phyloP scores from a whole-genome alignment of 2,797 vertebrate species.

The Sebastes diaconus region DNA sequence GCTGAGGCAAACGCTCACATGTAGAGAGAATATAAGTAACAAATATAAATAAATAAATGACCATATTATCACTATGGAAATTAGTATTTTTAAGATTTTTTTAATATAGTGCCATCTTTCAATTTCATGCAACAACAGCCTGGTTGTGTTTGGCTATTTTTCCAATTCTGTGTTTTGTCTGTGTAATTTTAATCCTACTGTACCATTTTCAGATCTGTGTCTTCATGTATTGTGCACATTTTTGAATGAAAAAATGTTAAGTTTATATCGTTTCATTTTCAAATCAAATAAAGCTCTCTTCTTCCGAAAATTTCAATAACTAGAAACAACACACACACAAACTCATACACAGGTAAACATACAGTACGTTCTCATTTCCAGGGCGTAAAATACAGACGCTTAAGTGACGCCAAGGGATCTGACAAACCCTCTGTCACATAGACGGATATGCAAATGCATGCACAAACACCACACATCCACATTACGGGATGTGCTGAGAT shows the following conservation, averaged over 20 bases:
- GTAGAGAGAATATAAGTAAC: neutral
- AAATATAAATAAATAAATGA: neutral
- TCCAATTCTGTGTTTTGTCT: neutral
- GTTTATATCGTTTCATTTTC: neutral
- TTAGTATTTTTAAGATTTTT: neutral
- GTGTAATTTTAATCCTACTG: neutral
- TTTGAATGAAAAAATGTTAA: neutral
- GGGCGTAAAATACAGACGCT: too few relatives aligned
- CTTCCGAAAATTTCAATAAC: neutral
- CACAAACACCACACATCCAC: neutral
- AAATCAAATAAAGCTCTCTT: neutral
- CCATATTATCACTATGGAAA: neutral
- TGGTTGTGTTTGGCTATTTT: neutral
- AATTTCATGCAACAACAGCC: neutral
- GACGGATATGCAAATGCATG: neutral
- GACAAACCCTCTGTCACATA: neutral
- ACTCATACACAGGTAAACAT: neutral
- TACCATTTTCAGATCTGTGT: neutral
- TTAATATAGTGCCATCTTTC: neutral
- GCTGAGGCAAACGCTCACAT: neutral
- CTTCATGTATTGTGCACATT: neutral
- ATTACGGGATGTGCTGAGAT: neutral
- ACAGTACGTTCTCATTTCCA: too few relatives aligned
- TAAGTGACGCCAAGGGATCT: too few relatives aligned
- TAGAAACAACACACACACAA: neutral